Conservation (phyloP, 2,113 vertebrate genomes). For the Tor tambroides region DNA sequence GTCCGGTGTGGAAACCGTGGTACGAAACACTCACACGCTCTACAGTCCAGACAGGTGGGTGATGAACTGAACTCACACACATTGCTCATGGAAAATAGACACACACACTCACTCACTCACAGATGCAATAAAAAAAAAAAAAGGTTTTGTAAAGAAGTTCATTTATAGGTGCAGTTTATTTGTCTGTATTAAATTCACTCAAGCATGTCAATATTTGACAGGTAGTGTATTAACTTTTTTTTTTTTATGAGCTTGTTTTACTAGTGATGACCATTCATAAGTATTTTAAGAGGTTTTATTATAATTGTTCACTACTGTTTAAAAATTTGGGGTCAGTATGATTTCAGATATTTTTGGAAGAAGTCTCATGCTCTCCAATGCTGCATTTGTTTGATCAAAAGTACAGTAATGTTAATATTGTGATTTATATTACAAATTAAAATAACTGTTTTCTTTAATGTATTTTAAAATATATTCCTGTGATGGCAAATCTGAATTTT, state of each 20-base stretch:
- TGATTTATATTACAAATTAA: not conserved
- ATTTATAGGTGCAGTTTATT: not conserved
- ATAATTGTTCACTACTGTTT: not conserved
- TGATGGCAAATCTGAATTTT: not conserved
- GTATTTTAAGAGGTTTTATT: not conserved
- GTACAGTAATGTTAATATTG: not conserved
- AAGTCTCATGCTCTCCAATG: not conserved
- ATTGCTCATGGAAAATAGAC: not conserved
- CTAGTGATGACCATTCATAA: not conserved
- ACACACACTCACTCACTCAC: not conserved
- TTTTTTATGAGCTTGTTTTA: not conserved
- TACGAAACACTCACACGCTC: conserved; percentile 92
- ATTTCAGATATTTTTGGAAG: not conserved
- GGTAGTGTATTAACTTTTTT: not conserved
- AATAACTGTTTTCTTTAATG: not conserved
- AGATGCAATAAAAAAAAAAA: too few relatives aligned
- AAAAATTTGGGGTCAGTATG: not conserved
- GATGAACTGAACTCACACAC: not conserved
- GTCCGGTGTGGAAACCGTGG: conserved; percentile 89
- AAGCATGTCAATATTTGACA: not conserved
- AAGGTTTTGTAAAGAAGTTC: not conserved
- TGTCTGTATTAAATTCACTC: not conserved
- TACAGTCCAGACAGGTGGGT: conserved; percentile 91
- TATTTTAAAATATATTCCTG: not conserved
- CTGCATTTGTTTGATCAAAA: not conserved